Base-by-base conservation (phyloP, 2,888 invertebrate genomes). In the Pammene fasciana region DNA sequence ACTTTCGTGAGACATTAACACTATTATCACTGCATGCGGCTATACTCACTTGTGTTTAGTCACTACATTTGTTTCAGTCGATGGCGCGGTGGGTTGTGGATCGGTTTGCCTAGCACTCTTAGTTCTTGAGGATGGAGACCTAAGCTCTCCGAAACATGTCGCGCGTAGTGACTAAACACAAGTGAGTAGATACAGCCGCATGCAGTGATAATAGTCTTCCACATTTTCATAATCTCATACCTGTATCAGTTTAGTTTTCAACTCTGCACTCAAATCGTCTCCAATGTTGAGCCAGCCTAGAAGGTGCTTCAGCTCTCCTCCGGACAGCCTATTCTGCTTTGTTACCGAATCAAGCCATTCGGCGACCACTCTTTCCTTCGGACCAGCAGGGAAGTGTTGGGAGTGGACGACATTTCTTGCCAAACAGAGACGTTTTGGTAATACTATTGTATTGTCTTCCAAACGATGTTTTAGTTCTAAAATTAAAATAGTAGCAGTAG, bases 351-450 rank as follows among this genome's bases (percentile, higher is more conserved):
- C 85, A 0, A 94, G 79, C 94, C 94, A 94, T 59, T 90, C 86
- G 0, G 92, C 83, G 14, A 94, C 84, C 4, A 93, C 80, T 62
- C 93, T 86, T 71, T 94, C 93, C 76, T 94, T 94, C 0, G 90
- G 88, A 4, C 87, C 84, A 0, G 92, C 81, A 0, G 93, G 89
- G 54, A 94, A 86, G 75, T 93, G 90, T 13, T 89, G 82, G 0
- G 92, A 90, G 10, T 84, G 81, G 4, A 94, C 88, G 1, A 92
- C 86, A 81, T 94, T 94, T 75, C 90, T 93, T 0, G 94, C 94
- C 0, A 94, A 82, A 73, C 93, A 92, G 1, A 94, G 81, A 8
- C 94, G 86, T 76, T 94, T 94, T 0, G 92, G 76, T 7, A 94
- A 70, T 0, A 93, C 89, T 66, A 87, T 89, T 5, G 82, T 76